Evolutionary conservation across 64 coral and sea anemone genomes (phyloP).

Genomic region (Dendrophyllia cribrosa): DNA sequence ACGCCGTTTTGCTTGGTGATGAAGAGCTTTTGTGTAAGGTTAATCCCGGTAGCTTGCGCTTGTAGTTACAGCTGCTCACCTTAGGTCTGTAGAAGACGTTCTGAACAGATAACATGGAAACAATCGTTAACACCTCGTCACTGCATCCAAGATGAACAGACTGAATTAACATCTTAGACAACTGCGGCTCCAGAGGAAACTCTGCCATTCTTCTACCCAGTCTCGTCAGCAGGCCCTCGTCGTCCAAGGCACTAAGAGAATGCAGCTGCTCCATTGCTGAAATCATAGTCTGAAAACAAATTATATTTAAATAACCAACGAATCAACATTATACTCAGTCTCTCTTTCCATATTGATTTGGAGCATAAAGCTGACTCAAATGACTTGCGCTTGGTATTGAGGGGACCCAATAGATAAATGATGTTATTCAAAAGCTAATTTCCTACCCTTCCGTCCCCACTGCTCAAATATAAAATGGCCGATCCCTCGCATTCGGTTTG

Average conservation of each 20-base stretch:
- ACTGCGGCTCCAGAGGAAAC: conserved; percentile 94
- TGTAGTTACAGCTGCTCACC: conserved; percentile 41
- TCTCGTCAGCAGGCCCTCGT: conserved; percentile 92
- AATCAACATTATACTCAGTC: too few relatives aligned
- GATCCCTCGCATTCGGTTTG: too few relatives aligned
- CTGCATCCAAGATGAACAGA: conserved; percentile 97
- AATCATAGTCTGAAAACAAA: conserved; percentile 91
- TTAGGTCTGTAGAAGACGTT: conserved; percentile 99
- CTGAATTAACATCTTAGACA: conserved; percentile 98
- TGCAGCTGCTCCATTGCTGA: conserved; percentile 97
- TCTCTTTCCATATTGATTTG: too few relatives aligned
- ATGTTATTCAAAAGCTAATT: too few relatives aligned
- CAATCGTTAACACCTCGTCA: conserved; percentile 95
- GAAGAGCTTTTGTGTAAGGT: too few relatives aligned
- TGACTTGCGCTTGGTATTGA: too few relatives aligned
- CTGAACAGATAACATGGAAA: conserved; percentile 98
- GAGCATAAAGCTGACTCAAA: too few relatives aligned
- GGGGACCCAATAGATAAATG: too few relatives aligned
- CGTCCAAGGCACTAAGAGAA: conserved; percentile 89
- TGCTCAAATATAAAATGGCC: too few relatives aligned
- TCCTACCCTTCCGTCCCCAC: too few relatives aligned
- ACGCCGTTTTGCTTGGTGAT: too few relatives aligned
- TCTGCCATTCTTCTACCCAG: conserved; percentile 97
- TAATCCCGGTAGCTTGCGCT: too few relatives aligned
- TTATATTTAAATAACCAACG: neutral